Base-by-base conservation (phyloP, 2,888 invertebrate species). In the Stegophylla sp. region DNA sequence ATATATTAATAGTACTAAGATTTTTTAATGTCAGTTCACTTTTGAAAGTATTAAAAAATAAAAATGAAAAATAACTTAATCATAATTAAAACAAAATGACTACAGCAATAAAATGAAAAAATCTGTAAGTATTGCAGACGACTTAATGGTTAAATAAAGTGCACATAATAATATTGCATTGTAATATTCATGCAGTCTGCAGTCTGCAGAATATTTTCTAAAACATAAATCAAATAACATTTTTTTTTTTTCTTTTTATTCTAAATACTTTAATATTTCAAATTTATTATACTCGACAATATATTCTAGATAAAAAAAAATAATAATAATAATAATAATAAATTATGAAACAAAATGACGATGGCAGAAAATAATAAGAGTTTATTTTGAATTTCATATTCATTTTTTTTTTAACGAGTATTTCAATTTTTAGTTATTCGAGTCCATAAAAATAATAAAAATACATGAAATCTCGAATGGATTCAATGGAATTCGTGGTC, bases 91-190 rank as follows among this genome's bases (percentile, higher is more conserved):
- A 23, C 20, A 10, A 20, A 71, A 71, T 53, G 34, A 71, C 71
- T 59, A 43, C 59, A 45, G 59, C 59, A n/a, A 72, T 73, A n/a
- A n/a, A n/a, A n/a, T n/a, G 26, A 59, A 73, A 59, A 73, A 41
- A 43, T 59, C 12, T 26, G 23, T 26, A 26, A 73, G 12, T 56
- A 23, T 7, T 45, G 56, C 59, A 73, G 72, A 73, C 72, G 26
- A 73, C 59, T 73, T 73, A 59, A 73, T 73, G 23, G 72, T 43
- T 72, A 56, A 72, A 72, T 72, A 72, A 59, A 26, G 56, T 72
- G 41, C 23, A 26, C 43, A 69, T 69, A 17, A n/a, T n/a, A n/a
- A 56, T 59, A 59, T 20, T 71, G 10, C 43, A 72, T 56, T 43
- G 34, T 23, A 43, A 9, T 41, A 17, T 17, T 53, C 43, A 10